Conservation (phyloP, 30 jellyfish, hydroid and myxozoan species). For the Pelagia noctiluca region DNA sequence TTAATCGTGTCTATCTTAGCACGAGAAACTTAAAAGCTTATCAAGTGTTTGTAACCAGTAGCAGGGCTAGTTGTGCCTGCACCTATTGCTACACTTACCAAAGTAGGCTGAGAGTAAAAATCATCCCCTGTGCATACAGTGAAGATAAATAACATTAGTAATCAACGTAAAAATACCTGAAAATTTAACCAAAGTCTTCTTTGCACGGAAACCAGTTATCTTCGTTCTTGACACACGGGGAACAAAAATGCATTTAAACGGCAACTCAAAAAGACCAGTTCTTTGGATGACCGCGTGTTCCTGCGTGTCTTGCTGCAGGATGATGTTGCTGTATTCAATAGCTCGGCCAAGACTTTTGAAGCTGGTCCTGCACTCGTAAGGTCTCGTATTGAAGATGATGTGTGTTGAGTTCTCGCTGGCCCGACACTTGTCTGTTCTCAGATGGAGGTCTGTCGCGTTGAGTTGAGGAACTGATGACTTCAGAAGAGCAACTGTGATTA, state of each 20-base stretch:
- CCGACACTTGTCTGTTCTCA: slow-evolving; percentile 47
- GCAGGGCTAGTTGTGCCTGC: background rate
- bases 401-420: slow-evolving; percentile 77
- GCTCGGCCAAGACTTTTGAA: slow-evolving; percentile 29
- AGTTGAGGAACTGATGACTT: slow-evolving; percentile 24
- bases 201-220: slow-evolving; percentile 23
- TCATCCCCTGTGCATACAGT: no score
- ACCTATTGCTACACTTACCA: background rate
- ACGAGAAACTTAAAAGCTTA: no score
- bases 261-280: slow-evolving; percentile 27
- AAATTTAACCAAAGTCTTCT: slow-evolving; percentile 15
- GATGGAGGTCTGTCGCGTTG: slow-evolving; percentile 49
- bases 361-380: slow-evolving; percentile 54
- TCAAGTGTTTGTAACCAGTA: no score
- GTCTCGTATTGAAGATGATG: slow-evolving; percentile 47
- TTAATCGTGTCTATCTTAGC: no score
- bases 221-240: slow-evolving; percentile 5
- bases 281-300: slow-evolving; percentile 46
- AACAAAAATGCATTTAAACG: slow-evolving; percentile 63
- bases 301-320: slow-evolving; percentile 2
- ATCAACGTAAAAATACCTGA: slow-evolving; percentile 23
- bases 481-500: slow-evolving; percentile 45
- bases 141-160: background rate
- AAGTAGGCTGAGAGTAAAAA: background rate
- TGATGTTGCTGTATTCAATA: slow-evolving; percentile 42